A percentile compares a stretch with the other conserved stretches of the same genome.
Conservation (phyloP, 2,888 invertebrate species). For the Drepana falcataria region DNA sequence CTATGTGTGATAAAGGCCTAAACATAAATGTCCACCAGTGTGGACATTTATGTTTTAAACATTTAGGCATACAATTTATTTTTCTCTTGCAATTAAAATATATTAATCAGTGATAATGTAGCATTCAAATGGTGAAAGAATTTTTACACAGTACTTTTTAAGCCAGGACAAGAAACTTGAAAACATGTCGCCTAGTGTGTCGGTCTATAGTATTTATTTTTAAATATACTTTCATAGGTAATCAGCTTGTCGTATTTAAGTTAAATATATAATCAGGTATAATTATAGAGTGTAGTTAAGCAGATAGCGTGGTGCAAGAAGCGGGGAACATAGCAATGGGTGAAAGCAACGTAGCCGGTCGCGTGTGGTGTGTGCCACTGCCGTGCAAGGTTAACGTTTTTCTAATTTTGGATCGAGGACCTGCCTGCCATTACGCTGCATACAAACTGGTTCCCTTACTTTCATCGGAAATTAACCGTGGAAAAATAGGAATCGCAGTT, state of each 20-base stretch:
- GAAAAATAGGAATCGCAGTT: constrained; percentile 49
- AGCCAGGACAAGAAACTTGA: too few species aligned
- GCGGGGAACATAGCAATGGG: constrained; percentile 54
- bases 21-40: too few species aligned
- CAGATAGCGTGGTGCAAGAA: constrained; percentile 34
- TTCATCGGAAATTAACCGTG: constrained; percentile 65
- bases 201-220: too few species aligned
- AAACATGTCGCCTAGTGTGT: too few species aligned
- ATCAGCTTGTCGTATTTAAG: constrained; percentile 3
- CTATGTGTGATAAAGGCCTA: too few species aligned
- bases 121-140: too few species aligned
- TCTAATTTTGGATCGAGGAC: constrained; percentile 66
- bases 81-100: too few species aligned
- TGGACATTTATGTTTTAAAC: too few species aligned
- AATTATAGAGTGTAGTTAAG: constrained; percentile 52
- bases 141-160: too few species aligned
- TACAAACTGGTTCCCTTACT: constrained; percentile 44
- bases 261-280: constrained; percentile 15
- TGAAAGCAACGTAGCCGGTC: constrained; percentile 61
- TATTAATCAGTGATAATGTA: too few species aligned
- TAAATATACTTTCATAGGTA: not conserved
- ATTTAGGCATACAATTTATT: too few species aligned
- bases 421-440: constrained; percentile 50
- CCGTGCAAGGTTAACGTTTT: constrained; percentile 71
- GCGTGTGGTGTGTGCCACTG: constrained; percentile 58